Conservation (phyloP, 2,797 vertebrate species). For the Hippopotamyrus pictus region DNA sequence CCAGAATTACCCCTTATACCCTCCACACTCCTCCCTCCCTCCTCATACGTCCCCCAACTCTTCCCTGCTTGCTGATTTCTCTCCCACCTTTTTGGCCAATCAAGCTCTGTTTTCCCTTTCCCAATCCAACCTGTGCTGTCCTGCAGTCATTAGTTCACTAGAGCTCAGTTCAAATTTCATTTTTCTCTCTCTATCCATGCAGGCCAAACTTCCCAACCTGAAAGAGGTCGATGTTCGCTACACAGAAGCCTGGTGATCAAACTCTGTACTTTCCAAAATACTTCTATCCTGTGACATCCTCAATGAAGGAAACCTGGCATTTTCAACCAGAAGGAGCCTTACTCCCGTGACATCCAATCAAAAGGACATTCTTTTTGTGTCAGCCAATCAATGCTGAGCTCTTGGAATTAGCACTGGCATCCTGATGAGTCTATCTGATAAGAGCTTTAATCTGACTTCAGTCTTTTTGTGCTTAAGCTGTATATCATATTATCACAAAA, state of each 20-base stretch:
- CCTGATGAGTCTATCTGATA: no score
- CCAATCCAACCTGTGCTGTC: background rate
- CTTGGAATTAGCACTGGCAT: background rate
- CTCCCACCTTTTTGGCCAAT: background rate
- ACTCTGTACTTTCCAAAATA: background rate
- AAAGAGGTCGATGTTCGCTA: constrained; percentile 97
- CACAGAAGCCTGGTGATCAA: constrained; percentile 92
- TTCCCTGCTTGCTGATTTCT: background rate
- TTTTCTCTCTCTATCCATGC: constrained; percentile 16
- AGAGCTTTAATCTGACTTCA: background rate
- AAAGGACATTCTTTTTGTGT: background rate
- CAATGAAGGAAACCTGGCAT: background rate
- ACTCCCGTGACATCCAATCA: background rate
- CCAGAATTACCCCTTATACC: background rate
- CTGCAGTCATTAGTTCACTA: background rate
- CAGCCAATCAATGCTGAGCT: background rate
- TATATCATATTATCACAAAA: background rate
- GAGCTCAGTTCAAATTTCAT: background rate
- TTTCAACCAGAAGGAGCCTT: background rate
- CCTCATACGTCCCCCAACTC: background rate
- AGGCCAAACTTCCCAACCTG: constrained; percentile 98
- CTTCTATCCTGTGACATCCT: background rate
- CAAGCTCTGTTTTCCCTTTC: background rate
- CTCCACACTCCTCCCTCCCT: background rate
- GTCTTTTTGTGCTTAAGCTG: background rate